Conservation (phyloP, 2,888 invertebrate genomes). For the Nebria brevicollis region DNA sequence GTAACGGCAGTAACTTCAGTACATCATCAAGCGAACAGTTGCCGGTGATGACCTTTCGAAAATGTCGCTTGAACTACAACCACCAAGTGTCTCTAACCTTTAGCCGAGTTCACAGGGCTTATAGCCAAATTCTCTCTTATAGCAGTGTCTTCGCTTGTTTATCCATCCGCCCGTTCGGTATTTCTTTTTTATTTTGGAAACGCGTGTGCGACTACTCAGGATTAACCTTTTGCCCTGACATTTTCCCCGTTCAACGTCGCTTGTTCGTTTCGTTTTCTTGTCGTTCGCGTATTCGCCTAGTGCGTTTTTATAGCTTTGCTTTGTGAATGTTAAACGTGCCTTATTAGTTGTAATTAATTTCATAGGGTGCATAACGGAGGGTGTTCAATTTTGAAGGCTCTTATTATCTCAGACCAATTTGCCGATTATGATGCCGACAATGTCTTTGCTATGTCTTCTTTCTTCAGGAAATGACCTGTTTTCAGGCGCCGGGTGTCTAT, state of each 20-base stretch:
- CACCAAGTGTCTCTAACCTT: constrained; percentile 1
- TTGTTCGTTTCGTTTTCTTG: constrained; percentile 6
- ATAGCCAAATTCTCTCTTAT: not conserved
- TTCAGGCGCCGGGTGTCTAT: not conserved
- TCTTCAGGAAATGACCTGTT: not conserved
- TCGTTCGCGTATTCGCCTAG: not conserved
- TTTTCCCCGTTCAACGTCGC: constrained; percentile 22
- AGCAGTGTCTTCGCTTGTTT: not conserved
- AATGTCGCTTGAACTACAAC: not conserved
- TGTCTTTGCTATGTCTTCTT: not conserved
- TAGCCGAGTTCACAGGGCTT: not conserved
- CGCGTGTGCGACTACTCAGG: not conserved
- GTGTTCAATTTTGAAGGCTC: constrained; percentile 41
- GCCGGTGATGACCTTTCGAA: not conserved
- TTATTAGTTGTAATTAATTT: constrained; percentile 51
- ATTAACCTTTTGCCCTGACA: constrained; percentile 12
- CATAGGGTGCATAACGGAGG: constrained; percentile 44
- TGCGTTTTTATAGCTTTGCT: constrained; percentile 44
- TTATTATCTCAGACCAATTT: constrained; percentile 49
- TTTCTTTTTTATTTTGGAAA: not conserved
- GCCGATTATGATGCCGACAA: constrained; percentile 15
- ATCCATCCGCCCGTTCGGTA: not conserved
- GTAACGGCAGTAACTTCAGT: not conserved
- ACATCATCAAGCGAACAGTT: not conserved
- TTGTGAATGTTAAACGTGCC: constrained; percentile 50